Base-by-base conservation (phyloP, 2,113 vertebrate species). In the Peromyscus leucopus region DNA sequence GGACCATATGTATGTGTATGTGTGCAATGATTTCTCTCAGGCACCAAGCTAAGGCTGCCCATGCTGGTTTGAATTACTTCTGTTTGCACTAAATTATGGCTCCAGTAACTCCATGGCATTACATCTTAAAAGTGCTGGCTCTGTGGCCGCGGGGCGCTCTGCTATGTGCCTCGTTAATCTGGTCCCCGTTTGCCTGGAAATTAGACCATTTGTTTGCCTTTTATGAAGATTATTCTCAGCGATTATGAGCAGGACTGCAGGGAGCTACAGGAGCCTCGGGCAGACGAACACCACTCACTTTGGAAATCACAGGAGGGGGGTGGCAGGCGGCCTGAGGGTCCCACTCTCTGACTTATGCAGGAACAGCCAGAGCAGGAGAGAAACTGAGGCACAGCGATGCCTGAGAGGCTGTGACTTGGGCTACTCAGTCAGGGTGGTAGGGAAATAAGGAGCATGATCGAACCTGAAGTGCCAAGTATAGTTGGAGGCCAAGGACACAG, bases 211-310 rank as follows among this genome's bases (percentile, higher is more conserved):
- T 88, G 65, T 71, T 59, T 57, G 28, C 84, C 36, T 48, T 75
- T 88, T 88, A 55, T 72, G 85, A 88, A 72, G 85, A 72, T 88
- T 88, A 88, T 88, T 88, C 67, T 55, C 85, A n/a, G 67, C 7
- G 46, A 88, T 88, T 88, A 55, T 72, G 65, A 71, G 48, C 67
- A 72, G 65, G 48, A 46, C 46, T 72, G 85, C 22, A 48, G 85
- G 85, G 51, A 71, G 65, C 42, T 0, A 3, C 19, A 2, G 46
- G 65, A 51, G 31, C 65, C 65, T 87, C 63, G 12, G 42, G 65
- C 85, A 26, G 85, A 46, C 0, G 3, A n/a, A 19, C 61, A 36
- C 59, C 15, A 48, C 39, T 65, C 42, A 46, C 48, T 88, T n/a
- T 55, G 85, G 33, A 24, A 46, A 4, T 33, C 48, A 0, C 28